These are phyloP conservation scores for Forbesichthys agassizii DNA, from an alignment of 2,113 vertebrate genomes.

Conservation along the genomic window DNA sequence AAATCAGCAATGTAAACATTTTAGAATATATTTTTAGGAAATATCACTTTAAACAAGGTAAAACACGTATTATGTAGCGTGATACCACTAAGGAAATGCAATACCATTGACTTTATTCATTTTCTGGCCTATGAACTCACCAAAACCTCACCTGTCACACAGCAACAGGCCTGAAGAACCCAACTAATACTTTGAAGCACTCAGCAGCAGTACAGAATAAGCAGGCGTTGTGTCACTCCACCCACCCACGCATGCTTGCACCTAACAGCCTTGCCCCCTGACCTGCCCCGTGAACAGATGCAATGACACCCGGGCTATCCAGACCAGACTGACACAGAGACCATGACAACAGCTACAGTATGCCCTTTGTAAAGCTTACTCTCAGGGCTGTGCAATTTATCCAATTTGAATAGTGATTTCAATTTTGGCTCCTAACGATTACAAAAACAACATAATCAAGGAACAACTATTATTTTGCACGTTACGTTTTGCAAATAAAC, in stretches of 20 bases:
- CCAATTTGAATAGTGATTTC: no score
- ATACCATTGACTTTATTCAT: no score
- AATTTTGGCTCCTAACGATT: no score
- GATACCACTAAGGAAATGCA: no score
- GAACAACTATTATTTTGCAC: no score
- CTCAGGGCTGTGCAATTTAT: neutral
- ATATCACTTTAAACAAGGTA: no score
- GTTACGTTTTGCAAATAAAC: no score
- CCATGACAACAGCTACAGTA: conserved; percentile 53
- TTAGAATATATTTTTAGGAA: no score
- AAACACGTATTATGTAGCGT: no score
- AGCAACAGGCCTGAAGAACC: conserved; percentile 3
- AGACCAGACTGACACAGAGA: conserved; percentile 14
- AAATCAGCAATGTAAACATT: no score
- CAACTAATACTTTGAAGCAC: conserved; percentile 23
- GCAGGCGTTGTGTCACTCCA: neutral
- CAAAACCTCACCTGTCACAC: conserved; percentile 43
- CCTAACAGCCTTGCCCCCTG: conserved; percentile 38
- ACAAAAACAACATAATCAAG: no score
- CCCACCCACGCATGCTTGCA: neutral
- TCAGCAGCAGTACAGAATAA: neutral
- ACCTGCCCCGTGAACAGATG: conserved; percentile 59
- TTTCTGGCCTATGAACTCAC: neutral
- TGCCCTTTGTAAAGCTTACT: conserved; percentile 23
- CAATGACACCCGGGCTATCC: conserved; percentile 15